phyloP scores from a whole-genome alignment of 2,797 vertebrate species.

The Poeciliopsis presidionis region DNA sequence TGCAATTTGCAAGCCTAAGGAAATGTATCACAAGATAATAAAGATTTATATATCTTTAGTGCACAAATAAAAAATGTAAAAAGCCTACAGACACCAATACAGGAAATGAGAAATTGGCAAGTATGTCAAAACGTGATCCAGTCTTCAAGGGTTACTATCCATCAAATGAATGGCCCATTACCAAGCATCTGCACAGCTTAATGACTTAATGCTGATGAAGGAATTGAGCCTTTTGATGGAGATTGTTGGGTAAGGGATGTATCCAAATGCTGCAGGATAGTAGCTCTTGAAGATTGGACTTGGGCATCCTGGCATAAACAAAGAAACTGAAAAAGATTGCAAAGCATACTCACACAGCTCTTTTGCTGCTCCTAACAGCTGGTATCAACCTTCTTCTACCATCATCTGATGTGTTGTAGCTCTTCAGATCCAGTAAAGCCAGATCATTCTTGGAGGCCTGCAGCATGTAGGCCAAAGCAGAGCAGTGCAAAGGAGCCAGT shows the following conservation, averaged over 20 bases:
- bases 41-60: background rate
- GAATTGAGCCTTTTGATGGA: background rate
- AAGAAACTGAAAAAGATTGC: background rate
- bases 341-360: conserved; percentile 41
- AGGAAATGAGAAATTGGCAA: too few species aligned
- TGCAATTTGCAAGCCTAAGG: conserved; percentile 47
- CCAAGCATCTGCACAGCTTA: background rate
- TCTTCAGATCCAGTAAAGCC: conserved; percentile 49
- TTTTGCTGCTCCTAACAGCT: conserved; percentile 55
- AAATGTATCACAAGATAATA: background rate
- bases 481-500: conserved; percentile 54
- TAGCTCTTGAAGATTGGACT: background rate
- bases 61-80: background rate
- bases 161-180: background rate
- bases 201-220: background rate
- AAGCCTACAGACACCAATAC: background rate
- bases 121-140: background rate
- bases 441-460: conserved; percentile 24
- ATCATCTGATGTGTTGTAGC: conserved; percentile 55
- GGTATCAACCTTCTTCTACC: conserved; percentile 60
- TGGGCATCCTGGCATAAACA: background rate
- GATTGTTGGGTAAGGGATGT: too few species aligned
- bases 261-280: background rate
- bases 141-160: background rate
- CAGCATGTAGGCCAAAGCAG: conserved; percentile 58